Conservation (phyloP, 2,797 vertebrate species). For the Clarias platycephalus region DNA sequence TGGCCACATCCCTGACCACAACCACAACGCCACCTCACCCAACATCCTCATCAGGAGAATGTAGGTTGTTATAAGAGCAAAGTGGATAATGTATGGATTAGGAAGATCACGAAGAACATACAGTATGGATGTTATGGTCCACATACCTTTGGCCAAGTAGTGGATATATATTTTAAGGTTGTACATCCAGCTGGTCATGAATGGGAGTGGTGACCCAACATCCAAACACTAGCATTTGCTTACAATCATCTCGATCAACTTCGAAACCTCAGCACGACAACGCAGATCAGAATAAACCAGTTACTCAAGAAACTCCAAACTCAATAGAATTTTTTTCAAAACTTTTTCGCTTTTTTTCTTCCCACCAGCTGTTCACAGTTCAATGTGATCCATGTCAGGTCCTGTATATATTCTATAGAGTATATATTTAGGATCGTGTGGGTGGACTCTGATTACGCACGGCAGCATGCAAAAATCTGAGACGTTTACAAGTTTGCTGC, state of each 20-base stretch:
- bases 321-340: background rate
- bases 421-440: constrained; percentile 58
- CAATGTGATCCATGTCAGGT: constrained; percentile 21
- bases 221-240: background rate
- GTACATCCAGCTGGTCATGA: background rate
- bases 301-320: background rate
- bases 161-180: background rate
- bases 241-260: background rate
- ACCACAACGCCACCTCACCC: background rate
- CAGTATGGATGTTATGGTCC: background rate
- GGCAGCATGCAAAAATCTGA: constrained; percentile 45
- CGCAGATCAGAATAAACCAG: background rate
- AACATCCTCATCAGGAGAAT: background rate
- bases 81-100: background rate
- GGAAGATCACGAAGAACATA: background rate
- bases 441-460: constrained; percentile 57
- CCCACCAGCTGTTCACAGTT: background rate
- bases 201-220: background rate
- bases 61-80: background rate
- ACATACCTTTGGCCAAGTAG: background rate
- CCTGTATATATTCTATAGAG: constrained; percentile 27
- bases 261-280: background rate
- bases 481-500: constrained; percentile 50
- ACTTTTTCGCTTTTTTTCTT: background rate
- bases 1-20: background rate